Evolutionary conservation across 1,140 invertebrate genomes (phyloP).

Genomic region (Drosophila repletoides): DNA sequence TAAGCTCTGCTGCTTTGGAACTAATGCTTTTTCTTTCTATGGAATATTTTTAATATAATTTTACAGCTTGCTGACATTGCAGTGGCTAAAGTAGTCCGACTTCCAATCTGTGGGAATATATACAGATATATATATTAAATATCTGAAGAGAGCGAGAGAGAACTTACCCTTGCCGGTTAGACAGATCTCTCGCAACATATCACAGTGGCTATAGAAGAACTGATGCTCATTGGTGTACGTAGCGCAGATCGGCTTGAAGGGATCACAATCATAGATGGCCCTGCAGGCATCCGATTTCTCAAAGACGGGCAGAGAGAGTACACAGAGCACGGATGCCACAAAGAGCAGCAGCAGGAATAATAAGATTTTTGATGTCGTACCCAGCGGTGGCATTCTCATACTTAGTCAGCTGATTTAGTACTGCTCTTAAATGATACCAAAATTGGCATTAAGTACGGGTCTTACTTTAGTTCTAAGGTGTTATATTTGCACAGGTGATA

Average conservation of each 20-base stretch:
- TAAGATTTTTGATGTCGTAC: conserved; percentile 16
- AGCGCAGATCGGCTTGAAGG: conserved; percentile 65
- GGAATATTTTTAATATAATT: neutral
- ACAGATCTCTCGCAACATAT: conserved; percentile 72
- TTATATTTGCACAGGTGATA: conserved; percentile 12
- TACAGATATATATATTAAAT: neutral
- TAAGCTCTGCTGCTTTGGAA: too few relatives aligned
- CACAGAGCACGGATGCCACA: conserved; percentile 30
- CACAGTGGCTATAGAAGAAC: conserved; percentile 78
- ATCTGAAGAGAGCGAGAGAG: neutral
- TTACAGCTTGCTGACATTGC: conserved; percentile 64
- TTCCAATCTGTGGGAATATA: conserved; percentile 63
- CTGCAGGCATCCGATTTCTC: conserved; percentile 37
- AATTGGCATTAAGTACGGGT: too few relatives aligned
- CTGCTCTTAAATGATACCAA: neutral
- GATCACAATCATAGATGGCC: conserved; percentile 56
- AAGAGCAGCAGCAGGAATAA: conserved; percentile 42
- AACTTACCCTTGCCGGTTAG: conserved; percentile 69
- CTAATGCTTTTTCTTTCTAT: neutral
- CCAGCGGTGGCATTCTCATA: conserved; percentile 3
- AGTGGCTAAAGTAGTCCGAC: conserved; percentile 66
- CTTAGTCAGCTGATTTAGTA: neutral
- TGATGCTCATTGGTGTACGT: conserved; percentile 61
- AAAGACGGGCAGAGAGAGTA: conserved; percentile 46
- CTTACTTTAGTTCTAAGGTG: too few relatives aligned